Evolutionary conservation across 2,113 vertebrate species (phyloP).

Genomic region (Oncorhynchus clarkii): DNA sequence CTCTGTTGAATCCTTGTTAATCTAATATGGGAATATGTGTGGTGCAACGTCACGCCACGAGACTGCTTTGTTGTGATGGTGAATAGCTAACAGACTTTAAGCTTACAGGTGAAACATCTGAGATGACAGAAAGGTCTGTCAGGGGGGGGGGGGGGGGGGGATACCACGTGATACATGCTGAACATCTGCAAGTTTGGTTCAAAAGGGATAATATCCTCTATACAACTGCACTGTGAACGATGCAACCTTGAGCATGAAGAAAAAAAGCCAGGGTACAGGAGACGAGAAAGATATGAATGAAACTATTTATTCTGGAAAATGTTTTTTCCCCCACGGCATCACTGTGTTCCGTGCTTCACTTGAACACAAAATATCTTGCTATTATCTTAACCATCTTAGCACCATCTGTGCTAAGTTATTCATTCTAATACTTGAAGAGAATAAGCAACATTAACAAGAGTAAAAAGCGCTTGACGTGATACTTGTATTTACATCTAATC

Average conservation of each 20-base stretch:
- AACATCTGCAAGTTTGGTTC: neutral
- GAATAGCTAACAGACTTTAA: conserved; percentile 52
- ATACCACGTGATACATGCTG: neutral
- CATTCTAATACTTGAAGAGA: neutral
- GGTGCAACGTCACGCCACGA: conserved; percentile 43
- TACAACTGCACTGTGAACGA: neutral
- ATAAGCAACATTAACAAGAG: no score
- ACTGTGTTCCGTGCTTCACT: no score
- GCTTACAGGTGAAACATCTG: conserved; percentile 27
- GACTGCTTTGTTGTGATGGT: conserved; percentile 33
- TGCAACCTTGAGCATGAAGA: neutral
- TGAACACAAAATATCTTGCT: neutral
- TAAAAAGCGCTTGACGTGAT: neutral
- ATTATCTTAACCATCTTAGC: neutral
- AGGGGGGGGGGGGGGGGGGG: neutral
- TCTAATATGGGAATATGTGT: conserved; percentile 62
- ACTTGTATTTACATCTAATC: no score
- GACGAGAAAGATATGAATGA: neutral
- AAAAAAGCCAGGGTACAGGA: neutral
- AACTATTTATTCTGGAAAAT: neutral
- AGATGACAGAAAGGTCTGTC: conserved; percentile 21
- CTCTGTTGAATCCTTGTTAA: conserved; percentile 60
- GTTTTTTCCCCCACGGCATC: neutral
- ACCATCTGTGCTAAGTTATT: neutral
- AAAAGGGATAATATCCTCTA: neutral